A percentile compares a stretch with the other conserved stretches of the same genome.
Conservation (phyloP, 2,797 vertebrate species). For the Lepus townsendii region DNA sequence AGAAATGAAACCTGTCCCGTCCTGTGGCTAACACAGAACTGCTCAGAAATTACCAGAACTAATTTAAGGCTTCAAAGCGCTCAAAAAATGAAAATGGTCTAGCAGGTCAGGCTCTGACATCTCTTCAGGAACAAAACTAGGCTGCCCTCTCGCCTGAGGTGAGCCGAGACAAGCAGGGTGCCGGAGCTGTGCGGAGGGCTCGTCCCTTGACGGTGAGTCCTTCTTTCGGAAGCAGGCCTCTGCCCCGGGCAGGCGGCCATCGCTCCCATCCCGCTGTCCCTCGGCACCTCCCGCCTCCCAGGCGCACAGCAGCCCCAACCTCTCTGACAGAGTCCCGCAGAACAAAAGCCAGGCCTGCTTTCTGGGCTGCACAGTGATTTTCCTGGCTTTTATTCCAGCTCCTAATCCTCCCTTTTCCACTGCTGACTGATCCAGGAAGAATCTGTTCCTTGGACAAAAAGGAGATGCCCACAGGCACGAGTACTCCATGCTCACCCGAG, state of each 20-base stretch:
- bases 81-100: slow-evolving; percentile 76
- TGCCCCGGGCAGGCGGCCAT: not conserved
- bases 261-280: not conserved
- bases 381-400: slow-evolving; percentile 49
- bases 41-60: slow-evolving; percentile 73
- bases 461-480: not conserved
- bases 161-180: slow-evolving; percentile 63
- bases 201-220: slow-evolving; percentile 30
- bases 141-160: slow-evolving; percentile 82
- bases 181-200: slow-evolving; percentile 57
- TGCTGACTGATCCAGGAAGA: slow-evolving; percentile 45
- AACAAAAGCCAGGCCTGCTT: slow-evolving; percentile 60
- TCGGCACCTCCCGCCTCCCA: slow-evolving; percentile 35
- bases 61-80: slow-evolving; percentile 80
- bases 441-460: not conserved
- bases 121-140: slow-evolving; percentile 80
- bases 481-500: not conserved
- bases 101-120: slow-evolving; percentile 81
- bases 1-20: slow-evolving; percentile 75
- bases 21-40: slow-evolving; percentile 67
- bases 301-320: not conserved
- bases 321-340: not conserved
- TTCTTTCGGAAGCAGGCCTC: slow-evolving; percentile 72
- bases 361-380: slow-evolving; percentile 49
- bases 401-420: slow-evolving; percentile 55